These are phyloP conservation scores for Amphiura filiformis DNA, from an alignment of 35 echinoderm and acorn worm species.

Conservation along the genomic window DNA sequence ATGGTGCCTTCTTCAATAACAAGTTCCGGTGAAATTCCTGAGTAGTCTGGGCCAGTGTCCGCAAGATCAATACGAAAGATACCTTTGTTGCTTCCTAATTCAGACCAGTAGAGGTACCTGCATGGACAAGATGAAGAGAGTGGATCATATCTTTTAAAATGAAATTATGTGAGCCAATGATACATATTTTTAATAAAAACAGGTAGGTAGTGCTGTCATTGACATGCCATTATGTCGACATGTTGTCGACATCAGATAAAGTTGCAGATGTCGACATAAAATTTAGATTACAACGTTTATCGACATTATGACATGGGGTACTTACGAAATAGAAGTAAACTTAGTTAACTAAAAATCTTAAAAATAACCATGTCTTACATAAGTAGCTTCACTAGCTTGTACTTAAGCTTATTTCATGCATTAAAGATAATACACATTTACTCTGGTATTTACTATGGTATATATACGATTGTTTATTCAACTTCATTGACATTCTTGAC, in stretches of 20 bases:
- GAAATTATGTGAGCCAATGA: background rate
- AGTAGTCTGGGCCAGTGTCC: background rate
- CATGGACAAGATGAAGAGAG: background rate
- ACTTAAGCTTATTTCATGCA: too few relatives aligned
- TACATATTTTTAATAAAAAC: background rate
- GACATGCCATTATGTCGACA: background rate
- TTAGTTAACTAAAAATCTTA: too few relatives aligned
- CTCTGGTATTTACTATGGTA: too few relatives aligned
- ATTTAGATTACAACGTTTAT: background rate
- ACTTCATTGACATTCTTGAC: too few relatives aligned
- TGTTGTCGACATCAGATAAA: background rate
- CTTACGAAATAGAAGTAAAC: too few relatives aligned
- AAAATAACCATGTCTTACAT: too few relatives aligned
- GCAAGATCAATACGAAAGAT: constrained; percentile 69
- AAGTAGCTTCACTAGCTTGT: too few relatives aligned
- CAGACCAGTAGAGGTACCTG: constrained; percentile 87
- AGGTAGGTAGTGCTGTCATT: background rate
- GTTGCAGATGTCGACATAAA: background rate
- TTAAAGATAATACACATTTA: too few relatives aligned
- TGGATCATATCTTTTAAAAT: background rate
- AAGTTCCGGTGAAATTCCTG: background rate
- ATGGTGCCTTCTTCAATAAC: constrained; percentile 30
- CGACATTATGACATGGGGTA: too few relatives aligned
- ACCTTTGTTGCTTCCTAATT: constrained; percentile 15
- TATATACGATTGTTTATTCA: too few relatives aligned